phyloP scores from a whole-genome alignment of 2,113 vertebrate species.

The Melanostigma gelatinosum region DNA sequence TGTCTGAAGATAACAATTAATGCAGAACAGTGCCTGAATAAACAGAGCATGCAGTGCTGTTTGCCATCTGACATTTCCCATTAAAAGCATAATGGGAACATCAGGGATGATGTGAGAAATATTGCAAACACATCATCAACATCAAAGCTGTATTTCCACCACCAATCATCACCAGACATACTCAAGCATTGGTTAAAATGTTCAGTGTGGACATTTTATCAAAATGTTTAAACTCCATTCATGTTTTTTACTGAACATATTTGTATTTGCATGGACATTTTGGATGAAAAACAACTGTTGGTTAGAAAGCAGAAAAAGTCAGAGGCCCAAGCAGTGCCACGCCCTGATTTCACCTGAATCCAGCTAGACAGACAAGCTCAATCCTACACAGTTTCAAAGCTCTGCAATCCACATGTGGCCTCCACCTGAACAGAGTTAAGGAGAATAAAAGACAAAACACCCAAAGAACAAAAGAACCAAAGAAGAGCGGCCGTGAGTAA shows the following conservation, averaged over 20 bases:
- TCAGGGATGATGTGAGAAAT: not conserved
- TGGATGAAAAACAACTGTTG: slow-evolving; percentile 10
- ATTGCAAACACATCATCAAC: not conserved
- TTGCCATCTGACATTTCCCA: not conserved
- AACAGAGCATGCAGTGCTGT: not conserved
- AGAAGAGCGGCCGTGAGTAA: slow-evolving; percentile 49
- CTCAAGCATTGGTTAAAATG: not conserved
- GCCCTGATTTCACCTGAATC: slow-evolving; percentile 49
- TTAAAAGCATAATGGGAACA: not conserved
- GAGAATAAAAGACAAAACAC: slow-evolving; percentile 48
- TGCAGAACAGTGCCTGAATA: not conserved
- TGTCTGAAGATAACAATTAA: not conserved
- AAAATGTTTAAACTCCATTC: not conserved
- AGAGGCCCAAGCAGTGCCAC: slow-evolving; percentile 25
- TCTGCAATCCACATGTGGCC: slow-evolving; percentile 75
- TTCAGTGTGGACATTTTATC: slow-evolving; percentile 1
- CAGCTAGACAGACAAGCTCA: slow-evolving; percentile 72
- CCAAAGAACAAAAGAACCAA: slow-evolving; percentile 51
- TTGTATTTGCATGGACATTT: slow-evolving; percentile 17
- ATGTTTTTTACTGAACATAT: not conserved
- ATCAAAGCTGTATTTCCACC: not conserved
- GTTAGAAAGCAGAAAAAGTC: slow-evolving; percentile 29
- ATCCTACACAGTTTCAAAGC: slow-evolving; percentile 77
- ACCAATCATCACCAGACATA: not conserved
- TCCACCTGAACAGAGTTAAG: slow-evolving; percentile 74